These are phyloP conservation scores for Phodopus roborovskii DNA, from an alignment of 2,113 vertebrate species.

Conservation along the genomic window DNA sequence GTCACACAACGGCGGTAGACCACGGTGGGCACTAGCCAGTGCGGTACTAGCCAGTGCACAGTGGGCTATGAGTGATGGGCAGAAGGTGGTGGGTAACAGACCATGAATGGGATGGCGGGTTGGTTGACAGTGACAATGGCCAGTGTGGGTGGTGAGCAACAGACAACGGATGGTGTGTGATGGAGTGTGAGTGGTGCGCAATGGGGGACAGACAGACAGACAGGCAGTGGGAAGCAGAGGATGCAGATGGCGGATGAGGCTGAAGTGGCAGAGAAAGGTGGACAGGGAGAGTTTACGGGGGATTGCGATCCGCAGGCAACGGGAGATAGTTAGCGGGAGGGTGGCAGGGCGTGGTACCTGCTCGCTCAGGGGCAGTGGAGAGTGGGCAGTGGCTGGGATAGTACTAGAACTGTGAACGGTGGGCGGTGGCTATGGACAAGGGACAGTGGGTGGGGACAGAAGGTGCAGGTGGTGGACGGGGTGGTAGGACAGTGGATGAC, in stretches of 20 bases:
- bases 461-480: not conserved
- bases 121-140: not conserved
- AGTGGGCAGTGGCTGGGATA: accelerated
- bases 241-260: not conserved
- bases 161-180: too few species aligned
- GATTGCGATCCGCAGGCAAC: not conserved
- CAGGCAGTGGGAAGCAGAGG: not conserved
- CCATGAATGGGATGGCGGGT: not conserved
- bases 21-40: too few species aligned
- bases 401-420: too few species aligned
- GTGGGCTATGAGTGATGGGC: too few species aligned
- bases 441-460: not conserved
- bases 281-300: too few species aligned
- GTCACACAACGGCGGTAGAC: too few species aligned
- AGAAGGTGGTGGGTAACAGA: not conserved
- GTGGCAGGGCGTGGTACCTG: not conserved
- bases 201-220: not conserved
- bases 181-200: not conserved
- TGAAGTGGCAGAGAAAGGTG: not conserved
- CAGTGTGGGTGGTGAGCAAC: not conserved
- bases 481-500: not conserved
- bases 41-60: not conserved
- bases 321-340: not conserved
- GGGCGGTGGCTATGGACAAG: not conserved
- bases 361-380: not conserved